Evolutionary conservation across 1,140 invertebrate species (phyloP).

Genomic region (Kradibia gibbosae): DNA sequence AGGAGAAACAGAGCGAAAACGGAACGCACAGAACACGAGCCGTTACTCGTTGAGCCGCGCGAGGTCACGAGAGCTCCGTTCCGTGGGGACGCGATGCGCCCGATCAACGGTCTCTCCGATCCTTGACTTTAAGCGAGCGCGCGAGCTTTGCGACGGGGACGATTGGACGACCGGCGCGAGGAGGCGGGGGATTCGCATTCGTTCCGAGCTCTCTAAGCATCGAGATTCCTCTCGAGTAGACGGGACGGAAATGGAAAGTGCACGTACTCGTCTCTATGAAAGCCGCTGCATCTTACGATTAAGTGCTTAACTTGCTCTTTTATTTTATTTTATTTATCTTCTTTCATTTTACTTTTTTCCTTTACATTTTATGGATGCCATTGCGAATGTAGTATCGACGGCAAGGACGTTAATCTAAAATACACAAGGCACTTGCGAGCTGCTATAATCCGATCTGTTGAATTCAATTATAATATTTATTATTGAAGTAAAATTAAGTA

Average conservation of each 20-base stretch:
- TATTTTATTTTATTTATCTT: no score
- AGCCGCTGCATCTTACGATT: not conserved
- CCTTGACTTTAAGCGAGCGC: slow-evolving; percentile 44
- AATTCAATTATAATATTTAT: no score
- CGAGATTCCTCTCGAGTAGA: not conserved
- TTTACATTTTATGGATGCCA: no score
- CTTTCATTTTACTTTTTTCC: no score
- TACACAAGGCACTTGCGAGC: no score
- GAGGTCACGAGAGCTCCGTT: slow-evolving; percentile 46
- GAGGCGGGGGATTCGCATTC: slow-evolving; percentile 36
- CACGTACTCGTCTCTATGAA: not conserved
- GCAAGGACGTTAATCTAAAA: no score
- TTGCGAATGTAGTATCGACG: no score
- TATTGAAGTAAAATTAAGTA: no score
- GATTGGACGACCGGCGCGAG: not conserved
- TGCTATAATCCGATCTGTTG: no score
- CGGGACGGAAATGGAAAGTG: slow-evolving; percentile 17
- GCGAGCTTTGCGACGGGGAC: not conserved
- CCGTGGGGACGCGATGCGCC: slow-evolving; percentile 6
- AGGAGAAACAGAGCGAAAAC: slow-evolving; percentile 10
- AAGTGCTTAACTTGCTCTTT: no score
- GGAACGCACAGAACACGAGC: slow-evolving; percentile 7
- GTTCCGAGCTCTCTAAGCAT: slow-evolving; percentile 25
- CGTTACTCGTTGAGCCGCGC: slow-evolving; percentile 11
- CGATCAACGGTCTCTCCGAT: slow-evolving; percentile 25